Conservation (phyloP, 2,113 vertebrate species). For the Trogon melanurus region DNA sequence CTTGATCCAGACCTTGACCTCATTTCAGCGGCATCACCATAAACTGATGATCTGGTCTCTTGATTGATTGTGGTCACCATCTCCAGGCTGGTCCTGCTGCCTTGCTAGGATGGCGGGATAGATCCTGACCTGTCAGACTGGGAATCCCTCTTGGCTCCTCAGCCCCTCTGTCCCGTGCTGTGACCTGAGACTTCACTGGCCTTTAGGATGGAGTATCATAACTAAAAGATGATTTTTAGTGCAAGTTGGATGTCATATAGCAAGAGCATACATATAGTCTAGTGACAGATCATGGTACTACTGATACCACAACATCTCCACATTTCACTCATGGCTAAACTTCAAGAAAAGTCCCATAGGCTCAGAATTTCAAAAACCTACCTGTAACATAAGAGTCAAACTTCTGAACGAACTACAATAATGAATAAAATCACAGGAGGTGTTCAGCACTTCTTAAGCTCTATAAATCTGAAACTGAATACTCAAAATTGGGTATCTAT, state of each 20-base stretch:
- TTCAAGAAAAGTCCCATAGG: background rate
- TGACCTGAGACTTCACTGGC: background rate
- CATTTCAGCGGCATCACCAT: background rate
- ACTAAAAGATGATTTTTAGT: background rate
- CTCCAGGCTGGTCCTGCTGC: background rate
- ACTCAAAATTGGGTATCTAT: background rate
- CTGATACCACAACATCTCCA: background rate
- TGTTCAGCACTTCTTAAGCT: background rate
- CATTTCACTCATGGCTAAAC: background rate
- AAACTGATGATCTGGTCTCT: background rate
- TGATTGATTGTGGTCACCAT: background rate
- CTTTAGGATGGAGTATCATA: background rate
- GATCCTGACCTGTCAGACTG: background rate
- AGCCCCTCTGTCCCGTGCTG: accelerated
- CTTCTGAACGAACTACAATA: background rate
- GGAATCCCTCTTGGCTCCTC: background rate
- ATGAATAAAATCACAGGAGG: background rate
- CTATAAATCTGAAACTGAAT: background rate
- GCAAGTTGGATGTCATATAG: background rate
- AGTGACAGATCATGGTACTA: background rate
- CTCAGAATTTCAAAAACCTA: background rate
- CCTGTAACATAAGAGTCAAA: background rate
- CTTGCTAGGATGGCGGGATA: background rate
- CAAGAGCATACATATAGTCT: background rate
- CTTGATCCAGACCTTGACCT: background rate